These are phyloP conservation scores for Chesias legatella DNA, from an alignment of 2,888 invertebrate genomes.

Conservation along the genomic window DNA sequence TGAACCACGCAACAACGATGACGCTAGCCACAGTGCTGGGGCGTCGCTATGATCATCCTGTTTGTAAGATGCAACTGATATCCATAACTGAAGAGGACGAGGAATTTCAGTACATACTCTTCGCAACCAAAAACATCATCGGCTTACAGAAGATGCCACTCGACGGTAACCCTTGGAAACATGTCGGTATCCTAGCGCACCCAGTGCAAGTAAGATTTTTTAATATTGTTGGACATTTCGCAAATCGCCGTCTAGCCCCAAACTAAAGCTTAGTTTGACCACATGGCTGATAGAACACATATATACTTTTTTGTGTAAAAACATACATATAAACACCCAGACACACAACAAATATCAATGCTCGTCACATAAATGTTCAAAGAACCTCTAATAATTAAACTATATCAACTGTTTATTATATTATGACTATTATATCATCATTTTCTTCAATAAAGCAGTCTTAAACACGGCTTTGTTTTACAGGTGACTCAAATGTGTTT, in stretches of 20 bases:
- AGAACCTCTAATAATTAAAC: too few relatives aligned
- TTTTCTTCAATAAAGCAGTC: too few relatives aligned
- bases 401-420: too few relatives aligned
- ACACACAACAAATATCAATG: too few relatives aligned
- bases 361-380: too few relatives aligned
- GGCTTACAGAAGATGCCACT: slow-evolving; percentile 85
- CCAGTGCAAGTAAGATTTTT: slow-evolving; percentile 80
- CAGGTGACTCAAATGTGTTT: slow-evolving; percentile 53
- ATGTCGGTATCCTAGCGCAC: slow-evolving; percentile 82
- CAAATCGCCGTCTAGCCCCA: too few relatives aligned
- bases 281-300: too few relatives aligned
- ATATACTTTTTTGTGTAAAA: too few relatives aligned
- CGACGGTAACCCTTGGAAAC: slow-evolving; percentile 88
- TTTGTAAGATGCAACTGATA: slow-evolving; percentile 66
- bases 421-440: not conserved
- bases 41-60: slow-evolving; percentile 84
- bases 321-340: too few relatives aligned
- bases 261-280: too few relatives aligned
- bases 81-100: slow-evolving; percentile 40
- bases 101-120: slow-evolving; percentile 76
- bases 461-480: slow-evolving; percentile 17
- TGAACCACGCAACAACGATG: slow-evolving; percentile 82
- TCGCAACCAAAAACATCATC: slow-evolving; percentile 82
- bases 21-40: slow-evolving; percentile 84
- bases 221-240: too few relatives aligned